Conservation (phyloP, 2,113 vertebrate genomes). For the Lasiurus cinereus region DNA sequence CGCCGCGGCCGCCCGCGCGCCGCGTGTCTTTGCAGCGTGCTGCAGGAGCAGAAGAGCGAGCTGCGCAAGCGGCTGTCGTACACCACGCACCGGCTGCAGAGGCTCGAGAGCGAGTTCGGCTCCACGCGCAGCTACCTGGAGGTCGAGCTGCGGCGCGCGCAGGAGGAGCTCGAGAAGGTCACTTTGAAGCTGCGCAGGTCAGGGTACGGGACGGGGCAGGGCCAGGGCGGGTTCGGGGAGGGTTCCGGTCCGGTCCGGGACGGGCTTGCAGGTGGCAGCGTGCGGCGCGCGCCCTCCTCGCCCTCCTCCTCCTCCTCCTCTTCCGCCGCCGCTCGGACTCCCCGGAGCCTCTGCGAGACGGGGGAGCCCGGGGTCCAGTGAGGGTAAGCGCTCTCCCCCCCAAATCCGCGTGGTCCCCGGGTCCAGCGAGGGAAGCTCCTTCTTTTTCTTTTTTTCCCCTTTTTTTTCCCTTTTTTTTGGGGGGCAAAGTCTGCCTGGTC, state of each 20-base stretch:
- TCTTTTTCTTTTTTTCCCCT: too few species aligned
- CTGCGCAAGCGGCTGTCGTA: slow-evolving; percentile 96
- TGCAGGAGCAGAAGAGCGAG: slow-evolving; percentile 98
- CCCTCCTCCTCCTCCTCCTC: too few species aligned
- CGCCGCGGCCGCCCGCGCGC: slow-evolving; percentile 79
- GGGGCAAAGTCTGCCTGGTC: background rate
- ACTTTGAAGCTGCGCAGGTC: slow-evolving; percentile 97
- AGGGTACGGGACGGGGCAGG: background rate
- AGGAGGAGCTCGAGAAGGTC: slow-evolving; percentile 98
- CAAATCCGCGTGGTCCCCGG: too few species aligned
- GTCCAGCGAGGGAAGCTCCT: too few species aligned
- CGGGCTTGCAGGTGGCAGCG: background rate
- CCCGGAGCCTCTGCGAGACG: background rate
- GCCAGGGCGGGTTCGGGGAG: fast-evolving
- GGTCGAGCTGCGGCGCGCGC: slow-evolving; percentile 95
- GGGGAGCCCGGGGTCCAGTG: background rate
- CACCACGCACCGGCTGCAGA: slow-evolving; percentile 96
- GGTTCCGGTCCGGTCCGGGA: too few species aligned
- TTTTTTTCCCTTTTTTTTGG: too few species aligned
- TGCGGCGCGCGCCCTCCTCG: background rate
- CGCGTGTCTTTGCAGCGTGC: slow-evolving; percentile 91
- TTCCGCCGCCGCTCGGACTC: background rate
- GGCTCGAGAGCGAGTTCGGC: slow-evolving; percentile 96
- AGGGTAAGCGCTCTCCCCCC: too few species aligned
- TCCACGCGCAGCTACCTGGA: slow-evolving; percentile 97